These are phyloP conservation scores for Trochalopteron elliotii DNA, from an alignment of 2,113 vertebrate genomes.

Conservation along the genomic window DNA sequence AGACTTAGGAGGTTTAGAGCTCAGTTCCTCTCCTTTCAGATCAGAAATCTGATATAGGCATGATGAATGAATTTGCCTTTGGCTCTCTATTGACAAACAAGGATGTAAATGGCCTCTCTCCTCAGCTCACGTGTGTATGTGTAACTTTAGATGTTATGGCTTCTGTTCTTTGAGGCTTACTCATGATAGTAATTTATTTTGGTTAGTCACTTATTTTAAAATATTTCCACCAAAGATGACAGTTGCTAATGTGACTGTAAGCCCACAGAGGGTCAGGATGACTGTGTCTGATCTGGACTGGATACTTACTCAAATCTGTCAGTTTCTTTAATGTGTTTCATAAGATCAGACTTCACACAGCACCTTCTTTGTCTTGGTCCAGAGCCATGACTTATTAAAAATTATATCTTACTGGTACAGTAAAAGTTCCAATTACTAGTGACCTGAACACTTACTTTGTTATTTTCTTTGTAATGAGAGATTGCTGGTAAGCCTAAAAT, in stretches of 20 bases:
- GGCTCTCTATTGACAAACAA: neutral
- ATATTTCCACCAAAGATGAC: neutral
- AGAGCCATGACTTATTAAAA: neutral
- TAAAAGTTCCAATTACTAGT: neutral
- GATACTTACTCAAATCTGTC: neutral
- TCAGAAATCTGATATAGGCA: neutral
- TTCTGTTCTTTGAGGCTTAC: neutral
- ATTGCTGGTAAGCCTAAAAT: neutral
- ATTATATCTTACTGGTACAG: neutral
- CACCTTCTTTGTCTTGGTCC: neutral
- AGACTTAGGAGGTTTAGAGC: neutral
- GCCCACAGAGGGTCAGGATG: neutral
- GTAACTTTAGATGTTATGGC: neutral
- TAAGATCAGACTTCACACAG: neutral
- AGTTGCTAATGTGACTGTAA: neutral
- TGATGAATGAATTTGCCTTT: neutral
- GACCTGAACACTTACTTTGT: neutral
- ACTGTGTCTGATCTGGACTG: neutral
- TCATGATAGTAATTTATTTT: neutral
- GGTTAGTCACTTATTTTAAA: neutral
- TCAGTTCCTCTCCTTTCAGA: neutral
- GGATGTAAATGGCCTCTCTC: neutral
- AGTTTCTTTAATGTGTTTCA: neutral
- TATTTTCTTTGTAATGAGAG: neutral
- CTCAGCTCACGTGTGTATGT: rapidly evolving